Percentiles rank a stretch among this genome's conserved stretches.
These are phyloP conservation scores for Mormyrops attenuatus DNA, from an alignment of 2,797 vertebrate genomes.

Conservation along the genomic window DNA sequence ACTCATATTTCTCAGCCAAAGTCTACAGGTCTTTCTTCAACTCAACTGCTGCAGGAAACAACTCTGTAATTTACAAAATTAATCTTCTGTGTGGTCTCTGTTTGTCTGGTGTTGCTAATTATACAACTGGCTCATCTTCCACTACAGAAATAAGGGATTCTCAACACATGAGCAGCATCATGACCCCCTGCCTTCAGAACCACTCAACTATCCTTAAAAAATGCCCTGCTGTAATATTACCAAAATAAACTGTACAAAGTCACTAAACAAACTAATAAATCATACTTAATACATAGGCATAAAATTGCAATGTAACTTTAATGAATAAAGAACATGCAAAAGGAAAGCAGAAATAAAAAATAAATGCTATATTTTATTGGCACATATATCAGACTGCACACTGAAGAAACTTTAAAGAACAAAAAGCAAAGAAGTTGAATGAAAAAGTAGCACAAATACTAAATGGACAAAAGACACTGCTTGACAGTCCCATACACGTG, in stretches of 20 bases:
- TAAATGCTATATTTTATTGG: background rate
- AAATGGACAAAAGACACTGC: background rate
- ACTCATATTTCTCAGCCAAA: background rate
- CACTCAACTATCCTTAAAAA: background rate
- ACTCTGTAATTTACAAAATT: background rate
- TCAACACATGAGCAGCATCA: background rate
- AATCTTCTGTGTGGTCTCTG: background rate
- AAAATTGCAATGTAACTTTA: background rate
- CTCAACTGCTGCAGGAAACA: background rate
- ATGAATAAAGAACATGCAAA: background rate
- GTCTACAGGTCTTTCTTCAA: conserved; percentile 1
- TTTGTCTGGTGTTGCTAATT: background rate
- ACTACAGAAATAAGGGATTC: background rate
- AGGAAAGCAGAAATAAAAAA: background rate
- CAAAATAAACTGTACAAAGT: background rate
- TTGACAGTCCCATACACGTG: background rate
- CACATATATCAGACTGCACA: background rate
- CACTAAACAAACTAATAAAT: background rate
- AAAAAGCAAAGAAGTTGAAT: background rate
- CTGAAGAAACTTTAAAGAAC: background rate
- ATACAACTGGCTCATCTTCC: background rate
- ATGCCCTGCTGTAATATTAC: background rate
- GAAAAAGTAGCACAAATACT: background rate
- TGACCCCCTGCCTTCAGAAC: background rate
- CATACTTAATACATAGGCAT: background rate